Percentiles rank a stretch among this genome's conserved stretches.
Evolutionary conservation across 2,113 vertebrate genomes (phyloP).

Genomic region (Cololabis saira): DNA sequence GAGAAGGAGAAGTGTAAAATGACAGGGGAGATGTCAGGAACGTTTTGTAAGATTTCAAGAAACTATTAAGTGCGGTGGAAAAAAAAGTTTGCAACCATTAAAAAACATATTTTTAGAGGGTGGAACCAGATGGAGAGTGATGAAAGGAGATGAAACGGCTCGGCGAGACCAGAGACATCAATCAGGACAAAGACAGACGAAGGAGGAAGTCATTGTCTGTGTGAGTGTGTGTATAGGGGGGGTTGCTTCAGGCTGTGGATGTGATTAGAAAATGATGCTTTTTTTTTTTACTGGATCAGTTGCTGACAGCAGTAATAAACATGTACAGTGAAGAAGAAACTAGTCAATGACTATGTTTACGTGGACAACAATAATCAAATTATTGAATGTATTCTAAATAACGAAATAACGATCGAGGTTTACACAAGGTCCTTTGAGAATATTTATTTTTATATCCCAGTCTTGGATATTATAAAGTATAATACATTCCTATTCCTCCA

Average conservation of each 20-base stretch:
- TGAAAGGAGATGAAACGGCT: conserved; percentile 76
- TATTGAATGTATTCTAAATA: too few species aligned
- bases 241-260: conserved; percentile 33
- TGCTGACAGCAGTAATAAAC: conserved; percentile 40
- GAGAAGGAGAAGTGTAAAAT: not conserved
- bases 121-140: conserved; percentile 75
- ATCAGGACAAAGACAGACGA: conserved; percentile 68
- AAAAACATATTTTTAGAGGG: conserved; percentile 61
- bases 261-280: conserved; percentile 47
- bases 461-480: too few species aligned
- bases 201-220: conserved; percentile 32
- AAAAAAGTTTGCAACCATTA: conserved; percentile 60
- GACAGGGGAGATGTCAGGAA: conserved; percentile 35
- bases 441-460: too few species aligned
- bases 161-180: conserved; percentile 71
- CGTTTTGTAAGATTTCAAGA: conserved; percentile 66
- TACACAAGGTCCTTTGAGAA: too few species aligned
- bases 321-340: conserved; percentile 4
- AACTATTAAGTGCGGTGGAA: conserved; percentile 54
- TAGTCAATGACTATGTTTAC: not conserved
- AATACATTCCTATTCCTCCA: too few species aligned
- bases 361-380: too few species aligned
- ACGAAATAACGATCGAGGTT: too few species aligned
- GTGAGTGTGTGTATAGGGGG: conserved; percentile 8
- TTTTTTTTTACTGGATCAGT: conserved; percentile 56